Base-by-base conservation (phyloP, 2,113 vertebrate species). In the Oxygymnocypris stewartii region DNA sequence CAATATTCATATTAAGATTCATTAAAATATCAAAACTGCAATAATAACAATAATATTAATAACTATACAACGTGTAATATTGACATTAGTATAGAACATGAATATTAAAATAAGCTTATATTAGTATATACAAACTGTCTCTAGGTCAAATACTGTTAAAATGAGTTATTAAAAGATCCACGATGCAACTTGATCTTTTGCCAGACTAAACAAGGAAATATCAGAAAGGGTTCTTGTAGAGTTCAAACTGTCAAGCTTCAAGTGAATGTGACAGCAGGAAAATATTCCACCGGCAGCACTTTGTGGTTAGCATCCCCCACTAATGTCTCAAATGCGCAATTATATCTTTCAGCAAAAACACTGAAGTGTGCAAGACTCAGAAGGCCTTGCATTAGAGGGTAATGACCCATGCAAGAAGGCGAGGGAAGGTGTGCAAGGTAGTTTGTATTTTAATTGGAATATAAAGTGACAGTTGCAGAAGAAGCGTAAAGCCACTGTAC, bases 381-480 rank as follows among this genome's bases (percentile, higher is more conserved):
- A 25, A 54, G 69, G 47, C 82, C 82, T 84, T 73, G 59, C 82
- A 84, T 84, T 84, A 84, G 82, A 74, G 69, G 69, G 74, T 84
- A 84, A 84, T 84, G 67, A 49, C 82, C 67, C 82, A 74, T 84
- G 67, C 82, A 74, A 57, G 81, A 57, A 73, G 82, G 28, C 67
- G 31, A 84, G 69, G 35, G 82, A 74, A 84, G 69, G 49, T 84
- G 61, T 49, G 69, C 67, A 74, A n/a, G 20, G 3, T 35, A 40
- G 82, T 73, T 42, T 74, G 82, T 42, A 59, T 84, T 84, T 84
- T 84, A 74, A 84, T 84, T 84, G 82, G 82, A 84, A 84, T 74
- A 74, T 75, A 42, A 84, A 74, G 67, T 74, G 82, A 84, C 82
- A 84, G 69, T 84, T 84, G 82, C 82, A 74, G 69, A 44, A 40